Percentiles rank a stretch among this genome's conserved stretches.
Evolutionary conservation across 2,888 invertebrate species (phyloP).

Genomic region (Leptinotarsa tumamoca): DNA sequence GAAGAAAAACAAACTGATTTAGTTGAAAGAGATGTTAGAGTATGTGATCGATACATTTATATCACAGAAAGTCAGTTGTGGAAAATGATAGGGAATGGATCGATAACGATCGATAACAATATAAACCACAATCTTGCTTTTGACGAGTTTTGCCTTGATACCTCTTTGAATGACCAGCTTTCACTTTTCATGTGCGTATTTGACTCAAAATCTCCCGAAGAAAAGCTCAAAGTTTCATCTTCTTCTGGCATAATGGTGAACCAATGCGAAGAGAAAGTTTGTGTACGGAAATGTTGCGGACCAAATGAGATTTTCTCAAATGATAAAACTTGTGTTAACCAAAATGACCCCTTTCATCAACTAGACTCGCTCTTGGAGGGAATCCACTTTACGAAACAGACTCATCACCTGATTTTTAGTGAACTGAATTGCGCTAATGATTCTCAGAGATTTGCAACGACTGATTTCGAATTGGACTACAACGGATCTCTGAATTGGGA

Average conservation of each 20-base stretch:
- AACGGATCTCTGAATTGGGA: not conserved
- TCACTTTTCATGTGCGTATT: conserved; percentile 5
- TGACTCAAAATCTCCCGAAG: not conserved
- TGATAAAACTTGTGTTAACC: not conserved
- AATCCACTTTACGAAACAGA: conserved; percentile 11
- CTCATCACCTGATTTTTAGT: conserved; percentile 20
- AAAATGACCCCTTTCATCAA: not conserved
- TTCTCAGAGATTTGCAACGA: conserved; percentile 3
- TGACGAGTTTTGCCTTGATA: conserved; percentile 4
- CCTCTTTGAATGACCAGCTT: not conserved
- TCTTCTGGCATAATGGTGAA: not conserved
- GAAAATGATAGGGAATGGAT: not conserved
- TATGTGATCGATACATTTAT: not conserved
- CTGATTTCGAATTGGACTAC: conserved; percentile 21
- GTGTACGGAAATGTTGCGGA: conserved; percentile 45
- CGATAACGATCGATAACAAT: not conserved
- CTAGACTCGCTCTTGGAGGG: not conserved
- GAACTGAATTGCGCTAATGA: conserved; percentile 23
- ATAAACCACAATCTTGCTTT: not conserved
- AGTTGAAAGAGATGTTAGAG: not conserved
- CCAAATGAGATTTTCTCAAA: conserved; percentile 33
- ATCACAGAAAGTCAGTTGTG: not conserved
- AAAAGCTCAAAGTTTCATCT: not conserved
- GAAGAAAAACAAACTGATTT: not conserved
- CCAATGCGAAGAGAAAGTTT: not conserved